Conservation (phyloP, 1,140 invertebrate species). For the Sinonovacula constricta region DNA sequence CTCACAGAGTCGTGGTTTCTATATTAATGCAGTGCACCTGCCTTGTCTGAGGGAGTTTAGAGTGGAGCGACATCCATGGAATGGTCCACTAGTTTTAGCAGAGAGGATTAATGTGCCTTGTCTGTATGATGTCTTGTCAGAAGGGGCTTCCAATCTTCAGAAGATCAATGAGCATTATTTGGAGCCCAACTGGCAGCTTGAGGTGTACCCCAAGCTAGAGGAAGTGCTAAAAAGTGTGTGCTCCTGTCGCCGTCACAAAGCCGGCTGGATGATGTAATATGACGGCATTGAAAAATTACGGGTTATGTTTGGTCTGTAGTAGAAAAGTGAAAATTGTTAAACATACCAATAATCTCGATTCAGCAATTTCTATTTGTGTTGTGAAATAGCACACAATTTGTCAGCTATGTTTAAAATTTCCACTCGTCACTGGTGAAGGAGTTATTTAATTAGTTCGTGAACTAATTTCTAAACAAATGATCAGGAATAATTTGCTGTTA, state of each 20-base stretch:
- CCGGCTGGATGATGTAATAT: constrained; percentile 67
- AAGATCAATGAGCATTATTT: constrained; percentile 73
- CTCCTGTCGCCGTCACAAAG: constrained; percentile 69
- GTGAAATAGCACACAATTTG: too few relatives aligned
- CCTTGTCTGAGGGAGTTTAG: constrained; percentile 67
- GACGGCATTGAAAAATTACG: background rate
- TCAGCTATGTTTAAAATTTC: too few relatives aligned
- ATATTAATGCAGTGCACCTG: constrained; percentile 65
- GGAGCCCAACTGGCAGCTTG: constrained; percentile 62
- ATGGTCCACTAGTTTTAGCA: constrained; percentile 65
- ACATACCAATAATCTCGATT: too few relatives aligned
- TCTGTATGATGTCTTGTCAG: constrained; percentile 66
- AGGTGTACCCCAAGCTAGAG: constrained; percentile 60
- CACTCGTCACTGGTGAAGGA: too few relatives aligned
- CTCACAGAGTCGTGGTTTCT: constrained; percentile 73
- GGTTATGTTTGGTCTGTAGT: too few relatives aligned
- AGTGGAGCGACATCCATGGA: constrained; percentile 70
- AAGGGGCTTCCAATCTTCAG: constrained; percentile 64
- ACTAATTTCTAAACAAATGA: too few relatives aligned
- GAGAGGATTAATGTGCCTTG: constrained; percentile 69
- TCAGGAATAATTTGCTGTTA: too few relatives aligned
- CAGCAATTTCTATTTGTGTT: too few relatives aligned
- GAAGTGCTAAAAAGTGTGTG: constrained; percentile 71
- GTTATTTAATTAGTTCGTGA: too few relatives aligned
- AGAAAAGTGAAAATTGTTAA: too few relatives aligned